Percentiles rank a stretch among this genome's conserved stretches.
These are phyloP conservation scores for Microctenopoma stevenorrisi DNA, from an alignment of 2,797 vertebrate species.

Conservation along the genomic window DNA sequence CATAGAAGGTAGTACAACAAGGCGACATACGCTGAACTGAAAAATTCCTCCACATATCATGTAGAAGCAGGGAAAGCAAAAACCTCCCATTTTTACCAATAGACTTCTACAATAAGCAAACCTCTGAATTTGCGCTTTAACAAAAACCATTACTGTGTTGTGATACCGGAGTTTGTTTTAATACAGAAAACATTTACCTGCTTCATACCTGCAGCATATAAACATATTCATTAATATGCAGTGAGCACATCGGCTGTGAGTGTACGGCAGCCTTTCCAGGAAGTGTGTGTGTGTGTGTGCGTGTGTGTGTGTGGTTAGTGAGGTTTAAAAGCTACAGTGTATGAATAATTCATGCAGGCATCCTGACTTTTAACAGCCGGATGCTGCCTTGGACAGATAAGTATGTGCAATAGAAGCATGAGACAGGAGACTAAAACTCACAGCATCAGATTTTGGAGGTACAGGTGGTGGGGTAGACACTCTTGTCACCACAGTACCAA, in stretches of 20 bases:
- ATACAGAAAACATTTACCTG: background rate
- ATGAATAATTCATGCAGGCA: constrained; percentile 83
- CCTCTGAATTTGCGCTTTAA: background rate
- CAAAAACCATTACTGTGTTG: background rate
- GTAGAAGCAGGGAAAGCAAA: no score
- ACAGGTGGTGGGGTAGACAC: constrained; percentile 89
- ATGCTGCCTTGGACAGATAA: constrained; percentile 56
- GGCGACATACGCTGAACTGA: no score
- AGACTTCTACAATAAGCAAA: background rate
- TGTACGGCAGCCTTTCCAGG: constrained; percentile 55
- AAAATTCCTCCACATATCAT: no score
- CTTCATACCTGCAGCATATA: background rate
- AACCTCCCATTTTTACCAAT: background rate
- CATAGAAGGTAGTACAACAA: no score
- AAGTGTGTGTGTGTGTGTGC: constrained; percentile 36
- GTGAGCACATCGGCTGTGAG: constrained; percentile 17
- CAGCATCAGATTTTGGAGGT: constrained; percentile 97
- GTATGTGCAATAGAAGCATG: constrained; percentile 27
- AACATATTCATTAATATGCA: constrained; percentile 31
- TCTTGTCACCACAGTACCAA: constrained; percentile 79
- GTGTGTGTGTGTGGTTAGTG: constrained; percentile 58
- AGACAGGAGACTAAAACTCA: constrained; percentile 80
- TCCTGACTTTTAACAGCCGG: constrained; percentile 73
- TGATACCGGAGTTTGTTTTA: background rate
- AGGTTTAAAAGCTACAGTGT: constrained; percentile 78